Conservation (phyloP, 30 jellyfish, hydroid and myxozoan species). For the Pelagia noctiluca region DNA sequence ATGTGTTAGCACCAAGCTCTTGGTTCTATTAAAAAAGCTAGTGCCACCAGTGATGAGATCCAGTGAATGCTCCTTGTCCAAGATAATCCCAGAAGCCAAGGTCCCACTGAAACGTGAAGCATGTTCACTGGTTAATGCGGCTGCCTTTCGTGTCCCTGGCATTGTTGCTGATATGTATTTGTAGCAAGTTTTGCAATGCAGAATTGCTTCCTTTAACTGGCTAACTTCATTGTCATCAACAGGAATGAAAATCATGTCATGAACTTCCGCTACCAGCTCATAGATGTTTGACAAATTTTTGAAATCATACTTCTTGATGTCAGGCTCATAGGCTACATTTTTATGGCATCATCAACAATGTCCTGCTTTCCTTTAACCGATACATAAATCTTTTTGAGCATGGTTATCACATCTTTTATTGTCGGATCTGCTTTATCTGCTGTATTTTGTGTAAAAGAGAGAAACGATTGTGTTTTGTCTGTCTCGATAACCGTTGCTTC, state of each 20-base stretch:
- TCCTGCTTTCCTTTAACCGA: neutral
- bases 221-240: neutral
- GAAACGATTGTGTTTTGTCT: too few species aligned
- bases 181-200: neutral
- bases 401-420: neutral
- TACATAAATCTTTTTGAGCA: neutral
- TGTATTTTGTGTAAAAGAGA: too few species aligned
- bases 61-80: slow-evolving; percentile 15
- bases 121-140: slow-evolving; percentile 29
- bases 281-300: slow-evolving; percentile 11
- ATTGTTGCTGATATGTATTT: slow-evolving; percentile 17
- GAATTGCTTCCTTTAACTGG: neutral
- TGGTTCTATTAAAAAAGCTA: slow-evolving; percentile 9
- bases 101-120: slow-evolving; percentile 14
- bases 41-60: slow-evolving; percentile 21
- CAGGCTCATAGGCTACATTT: neutral
- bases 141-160: slow-evolving; percentile 24
- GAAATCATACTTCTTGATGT: slow-evolving; percentile 18
- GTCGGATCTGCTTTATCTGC: too few species aligned
- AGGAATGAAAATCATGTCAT: slow-evolving; percentile 7
- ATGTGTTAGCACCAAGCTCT: slow-evolving; percentile 28
- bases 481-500: too few species aligned
- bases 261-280: slow-evolving; percentile 36
- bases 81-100: slow-evolving; percentile 14
- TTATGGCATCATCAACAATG: neutral